Evolutionary conservation across 1,140 invertebrate genomes (phyloP), one percentile per base, ranked within the genome.

Genomic region (Drosophila varians): DNA sequence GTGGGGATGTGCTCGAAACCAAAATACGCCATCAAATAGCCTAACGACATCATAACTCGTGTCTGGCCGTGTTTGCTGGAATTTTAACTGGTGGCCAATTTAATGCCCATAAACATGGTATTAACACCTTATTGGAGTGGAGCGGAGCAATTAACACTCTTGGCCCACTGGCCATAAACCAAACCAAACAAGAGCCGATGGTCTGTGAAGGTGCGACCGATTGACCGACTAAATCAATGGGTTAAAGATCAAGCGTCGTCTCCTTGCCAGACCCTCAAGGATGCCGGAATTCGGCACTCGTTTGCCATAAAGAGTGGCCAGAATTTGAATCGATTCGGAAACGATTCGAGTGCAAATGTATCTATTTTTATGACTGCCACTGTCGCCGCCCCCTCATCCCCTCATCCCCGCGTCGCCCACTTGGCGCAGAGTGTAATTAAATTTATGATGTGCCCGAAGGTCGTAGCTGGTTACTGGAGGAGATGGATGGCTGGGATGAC

Each of bases 71-170:
- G 58, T 58, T 62, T 58, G 64, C 76, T 60, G 45, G 62, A 56
- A 78, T 65, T 83, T 71, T 61, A 84, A 80, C 76, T 69, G 82
- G 62, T 87, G 82, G 62, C 76, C 77, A 77, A 82, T 86, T 87
- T 77, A 87, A 87, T 87, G 82, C 58, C 74, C 82, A 88, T 86
- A 82, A 86, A 86, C 31, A 43, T 80, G 73, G 58, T 73, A 87
- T 86, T 86, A 86, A 80, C 80, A 86, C 77, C 82, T 86, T 86
- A 78, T 86, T 80, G 55, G 62, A 52, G 36, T 55, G 54, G 18
- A 64, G 54, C 68, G 47, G 76, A 47, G 80, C 76, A 86, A 82
- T 86, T 88, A 82, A 87, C 82, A 86, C 82, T 48, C 28, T 74
- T 87, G 58, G 61, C 53, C 66, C 80, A 74, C 40, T 80, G 80